Evolutionary conservation across 2,888 invertebrate genomes (phyloP).

Genomic region (Parthenolecanium corni): DNA sequence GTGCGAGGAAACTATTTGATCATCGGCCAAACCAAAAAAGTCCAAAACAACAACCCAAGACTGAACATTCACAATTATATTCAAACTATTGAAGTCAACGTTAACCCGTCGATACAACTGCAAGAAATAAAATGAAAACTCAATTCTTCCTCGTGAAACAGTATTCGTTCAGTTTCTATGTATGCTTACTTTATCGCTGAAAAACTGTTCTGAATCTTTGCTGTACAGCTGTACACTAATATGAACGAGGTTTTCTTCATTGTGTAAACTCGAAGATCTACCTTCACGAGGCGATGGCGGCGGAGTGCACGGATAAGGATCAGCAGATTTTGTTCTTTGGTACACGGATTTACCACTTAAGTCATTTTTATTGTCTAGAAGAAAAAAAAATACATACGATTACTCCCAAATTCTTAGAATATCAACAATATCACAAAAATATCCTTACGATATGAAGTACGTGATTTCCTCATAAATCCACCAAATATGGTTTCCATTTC

Average conservation of each 20-base stretch:
- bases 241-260: constrained; percentile 41
- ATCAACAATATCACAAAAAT: not conserved
- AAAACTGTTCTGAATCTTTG: constrained; percentile 46
- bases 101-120: constrained; percentile 45
- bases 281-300: constrained; percentile 50
- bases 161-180: not conserved
- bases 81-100: constrained; percentile 83
- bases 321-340: constrained; percentile 2
- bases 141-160: too few species aligned
- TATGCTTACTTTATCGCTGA: constrained; percentile 38
- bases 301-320: constrained; percentile 44
- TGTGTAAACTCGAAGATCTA: constrained; percentile 36
- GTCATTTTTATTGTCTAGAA: not conserved
- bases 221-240: constrained; percentile 51
- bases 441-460: not conserved
- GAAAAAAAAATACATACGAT: not conserved
- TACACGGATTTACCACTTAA: not conserved
- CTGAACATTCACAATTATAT: constrained; percentile 79
- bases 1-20: constrained; percentile 23
- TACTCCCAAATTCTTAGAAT: not conserved
- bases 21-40: constrained; percentile 60
- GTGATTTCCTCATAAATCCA: constrained; percentile 30
- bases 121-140: not conserved
- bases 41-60: constrained; percentile 93
- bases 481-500: constrained; percentile 44